phyloP scores from a whole-genome alignment of 2,888 invertebrate genomes.

The Lithophane leautieri region DNA sequence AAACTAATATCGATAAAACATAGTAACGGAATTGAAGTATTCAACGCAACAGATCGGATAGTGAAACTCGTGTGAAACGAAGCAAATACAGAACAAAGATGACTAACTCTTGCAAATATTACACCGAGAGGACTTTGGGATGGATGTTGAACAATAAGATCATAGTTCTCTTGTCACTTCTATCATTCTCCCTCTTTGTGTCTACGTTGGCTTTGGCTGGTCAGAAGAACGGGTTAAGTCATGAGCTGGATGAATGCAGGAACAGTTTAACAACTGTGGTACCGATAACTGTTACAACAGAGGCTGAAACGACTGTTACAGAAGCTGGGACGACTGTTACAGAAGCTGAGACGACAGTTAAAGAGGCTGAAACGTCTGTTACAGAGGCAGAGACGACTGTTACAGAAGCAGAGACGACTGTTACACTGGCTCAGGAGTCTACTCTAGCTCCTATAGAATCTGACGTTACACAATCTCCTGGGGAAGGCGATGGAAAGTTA shows the following conservation, averaged over 20 bases:
- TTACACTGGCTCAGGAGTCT: neutral
- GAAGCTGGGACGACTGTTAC: neutral
- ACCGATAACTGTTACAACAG: neutral
- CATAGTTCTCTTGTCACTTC: slow-evolving; percentile 80
- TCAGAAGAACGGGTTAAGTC: slow-evolving; percentile 76
- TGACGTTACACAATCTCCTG: no score
- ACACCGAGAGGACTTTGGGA: slow-evolving; percentile 74
- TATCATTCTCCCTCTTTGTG: slow-evolving; percentile 83
- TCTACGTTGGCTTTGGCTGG: slow-evolving; percentile 81
- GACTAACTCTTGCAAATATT: slow-evolving; percentile 77
- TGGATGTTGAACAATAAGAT: slow-evolving; percentile 85
- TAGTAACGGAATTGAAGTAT: slow-evolving; percentile 45
- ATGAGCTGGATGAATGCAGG: slow-evolving; percentile 71
- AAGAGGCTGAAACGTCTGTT: neutral
- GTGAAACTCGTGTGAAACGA: slow-evolving; percentile 48
- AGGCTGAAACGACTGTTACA: neutral
- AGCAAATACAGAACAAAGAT: slow-evolving; percentile 49
- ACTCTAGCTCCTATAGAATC: no score
- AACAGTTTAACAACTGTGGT: neutral
- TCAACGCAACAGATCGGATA: slow-evolving; percentile 36
- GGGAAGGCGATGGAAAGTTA: neutral
- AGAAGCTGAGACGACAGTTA: neutral
- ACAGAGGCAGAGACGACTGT: neutral
- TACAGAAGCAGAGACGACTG: neutral
- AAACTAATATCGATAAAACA: slow-evolving; percentile 44